These are phyloP conservation scores for Sepioteuthis lessoniana DNA, from an alignment of 2,888 invertebrate species.

Conservation along the genomic window DNA sequence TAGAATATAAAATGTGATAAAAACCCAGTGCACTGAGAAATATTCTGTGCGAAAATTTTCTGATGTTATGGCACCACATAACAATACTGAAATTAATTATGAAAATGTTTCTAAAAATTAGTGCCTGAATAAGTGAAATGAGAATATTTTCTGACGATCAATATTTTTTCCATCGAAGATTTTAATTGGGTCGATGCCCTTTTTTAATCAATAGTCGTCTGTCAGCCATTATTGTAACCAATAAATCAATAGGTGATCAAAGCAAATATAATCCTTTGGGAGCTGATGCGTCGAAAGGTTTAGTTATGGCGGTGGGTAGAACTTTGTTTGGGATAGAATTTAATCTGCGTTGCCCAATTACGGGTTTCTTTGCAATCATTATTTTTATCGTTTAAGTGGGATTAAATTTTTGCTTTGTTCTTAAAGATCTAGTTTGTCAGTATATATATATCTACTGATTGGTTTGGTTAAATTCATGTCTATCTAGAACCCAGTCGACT, in stretches of 20 bases:
- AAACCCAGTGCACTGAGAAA: too few relatives aligned
- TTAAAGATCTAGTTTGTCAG: not conserved
- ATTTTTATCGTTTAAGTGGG: not conserved
- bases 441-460: too few relatives aligned
- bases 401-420: not conserved
- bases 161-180: not conserved
- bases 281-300: not conserved
- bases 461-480: too few relatives aligned
- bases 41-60: too few relatives aligned
- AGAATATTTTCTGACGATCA: not conserved
- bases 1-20: too few relatives aligned
- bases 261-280: not conserved
- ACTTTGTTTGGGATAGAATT: not conserved
- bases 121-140: not conserved
- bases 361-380: not conserved
- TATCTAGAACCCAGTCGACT: too few relatives aligned
- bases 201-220: not conserved
- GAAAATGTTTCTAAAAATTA: not conserved
- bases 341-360: not conserved
- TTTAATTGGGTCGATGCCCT: not conserved
- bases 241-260: slow-evolving; percentile 14
- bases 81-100: not conserved
- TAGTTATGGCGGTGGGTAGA: not conserved
- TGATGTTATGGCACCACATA: too few relatives aligned
- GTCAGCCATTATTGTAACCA: not conserved